A percentile compares a stretch with the other conserved stretches of the same genome.
phyloP scores from a whole-genome alignment of 2,113 vertebrate genomes.

The Donacobius atricapilla region DNA sequence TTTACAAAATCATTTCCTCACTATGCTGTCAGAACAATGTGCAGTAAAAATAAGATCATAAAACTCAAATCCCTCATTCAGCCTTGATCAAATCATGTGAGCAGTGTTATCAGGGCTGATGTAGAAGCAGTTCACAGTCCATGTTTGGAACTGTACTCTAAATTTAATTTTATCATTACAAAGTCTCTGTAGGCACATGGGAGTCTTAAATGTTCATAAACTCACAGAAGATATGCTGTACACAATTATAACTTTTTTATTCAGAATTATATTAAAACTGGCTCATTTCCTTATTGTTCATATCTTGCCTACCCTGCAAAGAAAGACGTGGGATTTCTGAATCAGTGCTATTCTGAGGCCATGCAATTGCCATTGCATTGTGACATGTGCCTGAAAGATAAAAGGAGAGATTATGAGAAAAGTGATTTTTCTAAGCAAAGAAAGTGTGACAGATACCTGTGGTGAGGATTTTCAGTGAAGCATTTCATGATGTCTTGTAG shows the following conservation, averaged over 20 bases:
- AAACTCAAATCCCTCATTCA: not conserved
- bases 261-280: not conserved
- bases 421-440: not conserved
- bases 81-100: not conserved
- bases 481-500: not conserved
- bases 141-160: not conserved
- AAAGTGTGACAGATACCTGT: not conserved
- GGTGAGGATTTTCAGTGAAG: not conserved
- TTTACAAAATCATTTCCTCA: not conserved
- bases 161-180: not conserved
- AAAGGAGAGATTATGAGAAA: not conserved
- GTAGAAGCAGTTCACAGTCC: not conserved
- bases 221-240: not conserved
- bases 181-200: not conserved
- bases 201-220: not conserved
- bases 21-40: not conserved
- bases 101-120: not conserved
- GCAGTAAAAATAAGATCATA: not conserved
- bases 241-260: not conserved
- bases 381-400: not conserved
- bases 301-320: not conserved
- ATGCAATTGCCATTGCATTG: not conserved
- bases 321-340: not conserved
- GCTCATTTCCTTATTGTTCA: not conserved
- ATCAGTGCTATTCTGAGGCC: not conserved